Base-by-base conservation (phyloP, 2,113 vertebrate species). In the Myrmecobius fasciatus region DNA sequence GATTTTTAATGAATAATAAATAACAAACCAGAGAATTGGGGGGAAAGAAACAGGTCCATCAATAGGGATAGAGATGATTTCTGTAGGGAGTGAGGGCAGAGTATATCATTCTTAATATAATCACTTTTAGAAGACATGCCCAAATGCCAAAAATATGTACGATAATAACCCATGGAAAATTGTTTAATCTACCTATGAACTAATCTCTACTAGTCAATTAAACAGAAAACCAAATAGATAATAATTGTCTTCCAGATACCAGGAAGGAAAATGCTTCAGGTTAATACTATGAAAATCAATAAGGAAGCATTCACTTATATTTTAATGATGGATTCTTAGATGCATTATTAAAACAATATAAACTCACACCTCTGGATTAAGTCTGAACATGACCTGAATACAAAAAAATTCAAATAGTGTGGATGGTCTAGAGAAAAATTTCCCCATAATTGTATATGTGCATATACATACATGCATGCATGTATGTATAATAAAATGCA, bases 101-200 rank as follows among this genome's bases (percentile, higher is more conserved):
- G n/a, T 67, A 54, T 51, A 67, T 25, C 89, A 54, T 36, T 93
- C 60, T 96, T 90, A 56, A 89, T 14, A 36, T 67, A 67, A 67
- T 67, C 92, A 89, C 89, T 94, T 92, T 48, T 91, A 31, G 48
- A 3, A 93, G 51, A 51, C 24, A 52, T 48, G 20, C 24, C 20
- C n/a, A 91, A 56, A 91, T 89, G 20, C 28, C 25, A 93, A 93
- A 92, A 22, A 28, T 36, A 92, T 52, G 2, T 89, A 20, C 14
- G n/a, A 28, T 47, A 83, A 9, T 94, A 46, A 95, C 89, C n/a
- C 47, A 92, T 47, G 52, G 54, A 93, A 95, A 94, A 92, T 88
- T 53, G 26, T 43, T 53, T 46, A 95, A 52, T 52, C 3, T 28
- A 88, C 54, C 24, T 52, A n/a, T 43, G 49, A 90, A 75, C 67